These are phyloP conservation scores for Smutsia gigantea DNA, from an alignment of 2,797 vertebrate species.

Conservation along the genomic window DNA sequence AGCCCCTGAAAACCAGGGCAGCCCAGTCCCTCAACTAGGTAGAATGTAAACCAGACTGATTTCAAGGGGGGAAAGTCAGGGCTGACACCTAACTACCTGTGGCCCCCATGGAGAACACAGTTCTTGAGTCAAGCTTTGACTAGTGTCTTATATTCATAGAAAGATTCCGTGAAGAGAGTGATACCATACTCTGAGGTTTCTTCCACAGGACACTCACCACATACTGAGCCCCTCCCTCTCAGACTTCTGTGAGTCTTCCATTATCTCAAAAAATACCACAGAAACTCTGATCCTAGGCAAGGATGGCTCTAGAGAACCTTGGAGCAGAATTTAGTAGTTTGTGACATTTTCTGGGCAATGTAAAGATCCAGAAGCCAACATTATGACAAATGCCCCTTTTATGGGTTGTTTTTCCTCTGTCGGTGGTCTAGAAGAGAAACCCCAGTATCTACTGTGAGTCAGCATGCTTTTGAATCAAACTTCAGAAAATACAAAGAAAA, in stretches of 20 bases:
- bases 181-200: not conserved
- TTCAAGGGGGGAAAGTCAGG: not conserved
- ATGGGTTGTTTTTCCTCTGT: not conserved
- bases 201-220: not conserved
- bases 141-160: not conserved
- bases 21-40: not conserved
- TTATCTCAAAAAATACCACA: not conserved
- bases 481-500: constrained; percentile 6
- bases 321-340: not conserved
- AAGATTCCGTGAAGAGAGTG: not conserved
- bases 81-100: not conserved
- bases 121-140: not conserved
- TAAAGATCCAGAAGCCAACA: not conserved
- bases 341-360: not conserved
- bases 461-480: not conserved
- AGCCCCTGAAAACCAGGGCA: not conserved
- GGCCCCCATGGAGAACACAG: not conserved
- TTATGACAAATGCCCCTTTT: not conserved
- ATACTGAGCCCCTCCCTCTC: not conserved
- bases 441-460: not conserved
- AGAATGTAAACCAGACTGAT: not conserved
- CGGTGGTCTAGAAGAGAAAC: not conserved
- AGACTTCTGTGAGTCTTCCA: not conserved
- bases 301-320: not conserved
- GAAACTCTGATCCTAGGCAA: not conserved